These are phyloP conservation scores for Scelioninae gen. 1 DNA, from an alignment of 2,888 invertebrate species.

Conservation along the genomic window DNA sequence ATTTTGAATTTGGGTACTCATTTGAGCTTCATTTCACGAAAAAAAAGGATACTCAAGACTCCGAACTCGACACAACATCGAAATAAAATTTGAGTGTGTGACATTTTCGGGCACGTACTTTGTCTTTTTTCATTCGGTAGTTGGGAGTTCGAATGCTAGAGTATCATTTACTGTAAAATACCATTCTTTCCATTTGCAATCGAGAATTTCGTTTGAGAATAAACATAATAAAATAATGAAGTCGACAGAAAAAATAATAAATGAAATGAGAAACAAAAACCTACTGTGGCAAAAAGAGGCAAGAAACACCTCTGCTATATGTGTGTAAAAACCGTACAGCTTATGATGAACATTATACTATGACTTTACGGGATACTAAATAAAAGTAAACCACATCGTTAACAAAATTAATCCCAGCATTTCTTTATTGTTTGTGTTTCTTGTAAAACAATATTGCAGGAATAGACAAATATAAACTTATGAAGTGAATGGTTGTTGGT, in stretches of 20 bases:
- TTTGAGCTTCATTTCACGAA: conserved; percentile 61
- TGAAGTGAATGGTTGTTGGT: conserved; percentile 45
- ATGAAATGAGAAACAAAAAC: conserved; percentile 66
- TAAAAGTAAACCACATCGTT: conserved; percentile 84
- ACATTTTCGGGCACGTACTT: neutral
- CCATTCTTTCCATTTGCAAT: conserved; percentile 60
- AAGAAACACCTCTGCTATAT: conserved; percentile 80
- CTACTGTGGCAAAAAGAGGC: conserved; percentile 79
- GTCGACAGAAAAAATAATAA: neutral
- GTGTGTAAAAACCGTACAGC: conserved; percentile 84
- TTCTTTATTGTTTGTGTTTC: conserved; percentile 60
- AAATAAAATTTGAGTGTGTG: neutral
- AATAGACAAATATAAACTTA: conserved; percentile 57
- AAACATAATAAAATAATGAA: neutral
- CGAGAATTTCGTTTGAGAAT: conserved; percentile 73
- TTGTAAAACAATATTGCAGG: conserved; percentile 54
- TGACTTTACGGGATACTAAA: conserved; percentile 84
- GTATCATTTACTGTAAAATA: conserved; percentile 52
- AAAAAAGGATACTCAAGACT: conserved; percentile 16
- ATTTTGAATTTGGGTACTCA: conserved; percentile 43
- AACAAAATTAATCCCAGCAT: conserved; percentile 61
- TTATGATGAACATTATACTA: conserved; percentile 84
- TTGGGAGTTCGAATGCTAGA: conserved; percentile 28
- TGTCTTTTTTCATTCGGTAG: conserved; percentile 19
- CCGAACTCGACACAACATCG: conserved; percentile 22